These are phyloP conservation scores for Augochlorella aurata DNA, from an alignment of 2,888 invertebrate genomes.

Conservation along the genomic window DNA sequence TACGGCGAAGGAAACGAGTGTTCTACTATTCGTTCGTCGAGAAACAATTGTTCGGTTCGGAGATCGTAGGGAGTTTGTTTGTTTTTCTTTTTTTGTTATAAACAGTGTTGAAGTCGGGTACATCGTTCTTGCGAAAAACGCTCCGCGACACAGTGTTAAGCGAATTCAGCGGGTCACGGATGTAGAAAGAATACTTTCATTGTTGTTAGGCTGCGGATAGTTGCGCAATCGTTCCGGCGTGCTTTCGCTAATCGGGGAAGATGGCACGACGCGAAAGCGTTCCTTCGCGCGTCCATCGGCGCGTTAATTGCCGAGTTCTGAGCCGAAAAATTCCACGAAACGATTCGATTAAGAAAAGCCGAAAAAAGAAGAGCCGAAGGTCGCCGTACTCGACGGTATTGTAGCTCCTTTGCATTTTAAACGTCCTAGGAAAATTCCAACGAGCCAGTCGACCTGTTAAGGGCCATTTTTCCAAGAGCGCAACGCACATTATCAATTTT, in stretches of 20 bases:
- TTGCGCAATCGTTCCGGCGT: background rate
- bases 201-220: slow-evolving; percentile 9
- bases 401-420: too few relatives aligned
- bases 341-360: too few relatives aligned
- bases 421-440: too few relatives aligned
- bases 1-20: slow-evolving; percentile 35
- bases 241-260: background rate
- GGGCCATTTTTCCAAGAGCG: background rate
- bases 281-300: background rate
- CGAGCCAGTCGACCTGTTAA: background rate
- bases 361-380: too few relatives aligned
- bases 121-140: slow-evolving; percentile 26
- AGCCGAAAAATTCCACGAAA: too few relatives aligned
- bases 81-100: slow-evolving; percentile 12
- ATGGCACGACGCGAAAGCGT: background rate
- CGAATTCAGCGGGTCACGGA: background rate
- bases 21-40: slow-evolving; percentile 29
- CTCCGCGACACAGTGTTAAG: background rate
- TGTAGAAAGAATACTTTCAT: slow-evolving; percentile 33
- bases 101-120: slow-evolving; percentile 30
- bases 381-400: too few relatives aligned
- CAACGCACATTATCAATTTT: background rate
- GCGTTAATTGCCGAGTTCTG: too few relatives aligned
- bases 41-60: slow-evolving; percentile 22
- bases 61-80: slow-evolving; percentile 23